Conservation (phyloP, 2,888 invertebrate species). For the Papilio demoleus region DNA sequence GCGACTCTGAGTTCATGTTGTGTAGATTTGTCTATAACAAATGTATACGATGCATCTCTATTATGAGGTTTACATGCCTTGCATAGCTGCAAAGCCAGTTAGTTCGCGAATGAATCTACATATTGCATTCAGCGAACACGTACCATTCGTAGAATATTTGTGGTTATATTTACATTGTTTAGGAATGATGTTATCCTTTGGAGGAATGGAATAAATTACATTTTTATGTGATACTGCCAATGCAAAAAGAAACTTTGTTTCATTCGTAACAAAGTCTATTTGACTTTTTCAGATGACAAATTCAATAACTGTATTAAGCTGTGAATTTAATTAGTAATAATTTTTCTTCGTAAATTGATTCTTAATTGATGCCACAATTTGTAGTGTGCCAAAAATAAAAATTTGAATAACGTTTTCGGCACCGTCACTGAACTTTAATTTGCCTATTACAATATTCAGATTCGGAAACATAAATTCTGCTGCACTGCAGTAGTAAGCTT, state of each 20-base stretch:
- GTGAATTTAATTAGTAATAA: background rate
- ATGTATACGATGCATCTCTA: constrained; percentile 42
- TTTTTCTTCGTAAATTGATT: background rate
- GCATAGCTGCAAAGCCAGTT: constrained; percentile 52
- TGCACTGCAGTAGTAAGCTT: constrained; percentile 40
- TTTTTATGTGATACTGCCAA: background rate
- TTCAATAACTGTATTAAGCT: background rate
- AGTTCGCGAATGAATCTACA: constrained; percentile 66
- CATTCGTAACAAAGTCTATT: background rate
- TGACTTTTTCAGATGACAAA: background rate
- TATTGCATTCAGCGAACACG: constrained; percentile 66
- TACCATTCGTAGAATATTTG: constrained; percentile 33
- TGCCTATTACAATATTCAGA: constrained; percentile 9
- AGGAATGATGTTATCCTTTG: background rate
- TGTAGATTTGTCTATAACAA: constrained; percentile 24
- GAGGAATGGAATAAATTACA: background rate
- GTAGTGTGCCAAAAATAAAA: constrained; percentile 2
- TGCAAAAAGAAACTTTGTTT: background rate
- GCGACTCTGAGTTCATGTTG: constrained; percentile 6
- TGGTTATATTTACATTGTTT: constrained; percentile 7
- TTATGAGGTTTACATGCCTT: constrained; percentile 58
- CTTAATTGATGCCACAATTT: background rate
- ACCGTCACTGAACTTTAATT: constrained; percentile 12
- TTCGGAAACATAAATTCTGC: constrained; percentile 16
- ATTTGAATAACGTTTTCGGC: constrained; percentile 14